Percentiles rank a stretch among this genome's conserved stretches.
Conservation (phyloP, 2,888 invertebrate species). For the Sarcophaga carnaria region DNA sequence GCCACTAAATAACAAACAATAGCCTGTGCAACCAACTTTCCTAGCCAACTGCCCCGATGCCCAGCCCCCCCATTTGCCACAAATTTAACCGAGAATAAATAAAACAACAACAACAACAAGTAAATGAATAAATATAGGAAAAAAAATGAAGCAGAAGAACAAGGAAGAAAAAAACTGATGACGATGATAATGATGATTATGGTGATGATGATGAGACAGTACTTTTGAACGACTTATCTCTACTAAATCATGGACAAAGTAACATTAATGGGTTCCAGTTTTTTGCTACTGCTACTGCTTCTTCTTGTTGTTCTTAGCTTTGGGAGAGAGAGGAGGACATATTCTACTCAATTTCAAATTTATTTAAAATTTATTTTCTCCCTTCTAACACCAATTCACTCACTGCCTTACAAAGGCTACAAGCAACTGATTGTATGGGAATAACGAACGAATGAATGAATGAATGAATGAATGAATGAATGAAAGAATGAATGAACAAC, state of each 20-base stretch:
- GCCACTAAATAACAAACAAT: background rate
- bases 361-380: conserved; percentile 21
- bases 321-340: background rate
- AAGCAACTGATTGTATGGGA: background rate
- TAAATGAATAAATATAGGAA: conserved; percentile 26
- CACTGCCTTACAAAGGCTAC: background rate
- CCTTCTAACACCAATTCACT: conserved; percentile 8
- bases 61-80: conserved; percentile 15
- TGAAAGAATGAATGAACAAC: background rate
- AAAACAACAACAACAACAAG: conserved; percentile 2
- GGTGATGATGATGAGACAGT: conserved; percentile 30
- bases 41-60: background rate
- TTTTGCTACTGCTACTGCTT: background rate
- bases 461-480: background rate
- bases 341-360: conserved; percentile 18
- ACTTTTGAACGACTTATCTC: conserved; percentile 58
- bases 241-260: conserved; percentile 68
- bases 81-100: conserved; percentile 43
- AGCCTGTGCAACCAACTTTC: background rate
- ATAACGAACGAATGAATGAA: background rate
- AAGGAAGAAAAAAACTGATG: background rate
- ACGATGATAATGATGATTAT: background rate
- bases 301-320: background rate
- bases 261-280: conserved; percentile 63
- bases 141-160: background rate